Base-by-base conservation (phyloP, 2,113 vertebrate species). In the Tringa solitaria region DNA sequence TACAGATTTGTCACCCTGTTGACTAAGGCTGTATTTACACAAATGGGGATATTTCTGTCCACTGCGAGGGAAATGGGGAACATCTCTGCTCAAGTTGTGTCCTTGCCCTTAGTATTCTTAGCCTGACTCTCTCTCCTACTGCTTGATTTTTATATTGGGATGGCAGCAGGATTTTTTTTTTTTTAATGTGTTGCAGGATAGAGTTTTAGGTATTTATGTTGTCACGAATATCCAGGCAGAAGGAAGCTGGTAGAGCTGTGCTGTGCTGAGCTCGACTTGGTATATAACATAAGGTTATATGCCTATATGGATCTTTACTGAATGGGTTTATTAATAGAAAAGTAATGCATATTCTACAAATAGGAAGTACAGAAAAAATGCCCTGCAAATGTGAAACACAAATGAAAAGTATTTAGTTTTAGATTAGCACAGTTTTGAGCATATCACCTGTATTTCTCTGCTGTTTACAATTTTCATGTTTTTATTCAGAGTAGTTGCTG, bases 1-100 rank as follows among this genome's bases (percentile, higher is more conserved):
- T 77, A 65, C 27, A 7, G 87, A 93, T 95, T 96, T 94, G 78
- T 80, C 30, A 6, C 39, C 81, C 87, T 97, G 93, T 97, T 96
- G 93, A 90, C 95, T 94, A 37, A 91, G 72, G 89, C 90, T 83
- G 46, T 95, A 64, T 96, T 97, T 91, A 86, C 96, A 91, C 94
- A 95, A 94, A 77, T 4, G 41, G 51, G 75, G 93, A 90, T 95
- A 93, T 96, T 97, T 95, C 84, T 96, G 89, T 73, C 79, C 15
- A 3, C 54, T 1, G 6, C 10, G 89, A 86, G 43, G 79, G 48
- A 26, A 65, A 65, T 3, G 8, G 79, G 72, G 70, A 83, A 7
- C 53, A 39, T 87, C 65, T 76, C 65, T 77, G 64, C 69, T 56
- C 43, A 18, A 16, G 46, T 9, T 4, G 5, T 82, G 65, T 68